Base-by-base conservation (phyloP, 1,140 invertebrate genomes). In the Megathymus violae region DNA sequence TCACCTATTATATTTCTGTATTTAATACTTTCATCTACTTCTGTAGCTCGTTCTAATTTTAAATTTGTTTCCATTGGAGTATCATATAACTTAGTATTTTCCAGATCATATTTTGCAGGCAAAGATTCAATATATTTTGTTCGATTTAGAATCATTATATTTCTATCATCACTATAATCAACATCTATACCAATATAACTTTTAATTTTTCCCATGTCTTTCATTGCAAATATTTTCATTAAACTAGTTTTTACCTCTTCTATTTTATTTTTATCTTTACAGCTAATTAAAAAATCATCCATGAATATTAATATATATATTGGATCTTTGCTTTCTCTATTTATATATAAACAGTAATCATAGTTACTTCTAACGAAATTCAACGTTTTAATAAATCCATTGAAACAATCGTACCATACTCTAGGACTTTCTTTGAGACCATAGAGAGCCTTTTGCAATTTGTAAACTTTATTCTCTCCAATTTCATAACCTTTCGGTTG, bases 121-220 rank as follows among this genome's bases (percentile, higher is more conserved):
- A 89, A 76, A 52, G 74, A 80, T 67, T 87, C 78, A 67, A 87
- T 89, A 73, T 89, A 88, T 44, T 72, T 77, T 68, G 58, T 66
- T 78, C 90, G 84, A 67, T 44, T 76, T 62, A 88, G 44, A 17
- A 64, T 78, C 67, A 85, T 76, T 63, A 51, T 40, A 38, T 64
- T 65, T 66, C 58, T 71, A 13, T 76, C 47, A 51, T 71, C 46
- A 73, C 64, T 71, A 67, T 83, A 78, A n/a, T n/a, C n/a, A n/a
- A n/a, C n/a, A n/a, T n/a, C n/a, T n/a, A n/a, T n/a, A n/a, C n/a
- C n/a, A n/a, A n/a, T n/a, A n/a, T n/a, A n/a, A n/a, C n/a, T n/a
- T n/a, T n/a, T n/a, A n/a, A n/a, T n/a, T n/a, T n/a, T 68, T 38
- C 80, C 76, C 9, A 84, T 46, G 46, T 81, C 70, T 64, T 80